A percentile compares a stretch with the other conserved stretches of the same genome.
Conservation (phyloP, 1,140 invertebrate genomes). For the Drosophila prosaltans region DNA sequence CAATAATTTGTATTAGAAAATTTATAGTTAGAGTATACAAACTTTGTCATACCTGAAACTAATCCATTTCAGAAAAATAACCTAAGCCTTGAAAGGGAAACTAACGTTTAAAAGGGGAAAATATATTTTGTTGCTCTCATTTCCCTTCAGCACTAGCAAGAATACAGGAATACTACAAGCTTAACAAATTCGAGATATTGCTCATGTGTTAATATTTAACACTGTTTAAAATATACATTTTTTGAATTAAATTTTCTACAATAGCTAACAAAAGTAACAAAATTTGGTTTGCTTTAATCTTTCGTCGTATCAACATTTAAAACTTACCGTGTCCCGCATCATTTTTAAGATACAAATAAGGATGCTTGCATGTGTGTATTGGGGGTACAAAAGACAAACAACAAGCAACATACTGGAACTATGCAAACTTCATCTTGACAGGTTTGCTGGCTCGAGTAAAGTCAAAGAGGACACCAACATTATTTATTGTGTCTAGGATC, state of each 20-base stretch:
- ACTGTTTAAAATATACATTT: not conserved
- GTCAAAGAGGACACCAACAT: conserved; percentile 14
- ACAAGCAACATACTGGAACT: not conserved
- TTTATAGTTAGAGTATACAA: too few species aligned
- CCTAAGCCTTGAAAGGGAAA: too few species aligned
- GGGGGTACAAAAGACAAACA: conserved; percentile 10
- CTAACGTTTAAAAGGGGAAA: too few species aligned
- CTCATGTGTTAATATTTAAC: not conserved
- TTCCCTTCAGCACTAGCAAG: too few species aligned
- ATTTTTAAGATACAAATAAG: not conserved
- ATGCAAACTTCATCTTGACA: conserved; percentile 18
- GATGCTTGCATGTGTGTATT: not conserved
- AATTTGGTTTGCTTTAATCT: not conserved
- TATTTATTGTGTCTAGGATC: conserved; percentile 21
- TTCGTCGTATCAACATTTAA: not conserved
- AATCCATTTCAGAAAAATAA: too few species aligned
- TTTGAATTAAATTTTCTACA: not conserved
- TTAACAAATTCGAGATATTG: not conserved
- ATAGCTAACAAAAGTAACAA: not conserved
- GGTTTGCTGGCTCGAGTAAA: conserved; percentile 12
- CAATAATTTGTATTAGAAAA: too few species aligned
- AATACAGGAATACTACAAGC: too few species aligned
- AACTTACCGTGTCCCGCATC: not conserved
- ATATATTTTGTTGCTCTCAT: not conserved
- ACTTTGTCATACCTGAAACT: too few species aligned